Base-by-base conservation (phyloP, 2,888 invertebrate species). In the Nomada fucata region DNA sequence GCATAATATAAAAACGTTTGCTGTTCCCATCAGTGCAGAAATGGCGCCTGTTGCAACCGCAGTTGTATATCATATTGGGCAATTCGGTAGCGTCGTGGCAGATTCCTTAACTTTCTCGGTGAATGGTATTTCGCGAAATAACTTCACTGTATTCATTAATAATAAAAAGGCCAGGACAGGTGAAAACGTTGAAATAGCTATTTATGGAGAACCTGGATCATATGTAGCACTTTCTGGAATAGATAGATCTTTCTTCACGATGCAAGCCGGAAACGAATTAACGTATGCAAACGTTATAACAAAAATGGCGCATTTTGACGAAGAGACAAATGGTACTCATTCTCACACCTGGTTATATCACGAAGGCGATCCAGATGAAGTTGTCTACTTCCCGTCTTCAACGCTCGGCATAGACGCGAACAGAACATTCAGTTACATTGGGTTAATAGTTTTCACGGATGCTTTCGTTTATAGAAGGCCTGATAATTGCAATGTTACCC, bases 81-180 rank as follows among this genome's bases (percentile, higher is more conserved):
- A 96, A 18, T 96, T 97, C 88, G 98, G 97, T 0, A 97, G 97
- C 90, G 97, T 99, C 67, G 96, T 98, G 0, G 97, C 97, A 0
- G 99, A 99, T 94, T 97, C 98, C 77, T 95, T 99, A 77, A 98
- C 98, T n/a, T 98, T 99, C 95, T 98, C 98, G 0, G 98, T 99
- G 42, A 98, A 99, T 94, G 98, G 98, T 80, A 98, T 99, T 87
- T 97, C 98, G 1, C 94, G 98, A 80, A 98, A 99, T 93, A 98
- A 98, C 92, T 98, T 97, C 93, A 97, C 97, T 0, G 96, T 98
- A 15, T 96, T 95, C 88, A 97, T 99, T 80, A 99, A 99, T 94
- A 98, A 98, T 93, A 97, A 97, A 83, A 99, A 99, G 94, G 98
- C 98, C 72, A 96, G 98, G 85, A 98, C 98, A 0, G 98, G 98